Percentiles rank a stretch among this genome's conserved stretches.
These are phyloP conservation scores for Delichon dasypus DNA, from an alignment of 2,797 vertebrate species.

Conservation along the genomic window DNA sequence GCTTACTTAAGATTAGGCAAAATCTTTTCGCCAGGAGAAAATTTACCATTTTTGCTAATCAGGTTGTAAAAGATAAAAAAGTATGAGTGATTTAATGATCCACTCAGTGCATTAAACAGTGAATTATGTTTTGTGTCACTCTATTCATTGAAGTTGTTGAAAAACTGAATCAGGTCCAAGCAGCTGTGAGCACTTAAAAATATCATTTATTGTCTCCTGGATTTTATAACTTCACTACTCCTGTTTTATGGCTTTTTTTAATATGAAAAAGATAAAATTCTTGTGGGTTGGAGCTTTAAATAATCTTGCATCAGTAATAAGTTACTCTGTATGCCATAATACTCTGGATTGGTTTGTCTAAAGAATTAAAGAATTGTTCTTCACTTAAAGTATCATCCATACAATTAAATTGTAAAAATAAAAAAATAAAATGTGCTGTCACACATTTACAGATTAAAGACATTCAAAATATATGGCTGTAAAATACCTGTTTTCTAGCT, in stretches of 20 bases:
- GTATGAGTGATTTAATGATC: background rate
- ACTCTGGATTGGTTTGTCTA: background rate
- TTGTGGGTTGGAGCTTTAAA: background rate
- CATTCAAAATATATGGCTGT: background rate
- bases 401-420: background rate
- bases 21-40: background rate
- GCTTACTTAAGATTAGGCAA: background rate
- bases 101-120: background rate
- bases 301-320: background rate
- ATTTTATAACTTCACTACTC: background rate
- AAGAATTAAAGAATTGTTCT: background rate
- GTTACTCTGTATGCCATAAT: background rate
- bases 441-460: background rate
- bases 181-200: background rate
- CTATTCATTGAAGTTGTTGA: background rate
- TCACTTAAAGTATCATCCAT: background rate
- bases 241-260: background rate
- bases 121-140: background rate
- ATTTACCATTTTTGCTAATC: background rate
- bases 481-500: background rate
- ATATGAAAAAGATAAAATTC: background rate
- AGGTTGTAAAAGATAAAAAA: background rate
- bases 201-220: background rate
- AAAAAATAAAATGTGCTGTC: background rate
- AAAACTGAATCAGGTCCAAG: background rate